Evolutionary conservation across 2,113 vertebrate genomes (phyloP).

Genomic region (Zosterops pallidus): DNA sequence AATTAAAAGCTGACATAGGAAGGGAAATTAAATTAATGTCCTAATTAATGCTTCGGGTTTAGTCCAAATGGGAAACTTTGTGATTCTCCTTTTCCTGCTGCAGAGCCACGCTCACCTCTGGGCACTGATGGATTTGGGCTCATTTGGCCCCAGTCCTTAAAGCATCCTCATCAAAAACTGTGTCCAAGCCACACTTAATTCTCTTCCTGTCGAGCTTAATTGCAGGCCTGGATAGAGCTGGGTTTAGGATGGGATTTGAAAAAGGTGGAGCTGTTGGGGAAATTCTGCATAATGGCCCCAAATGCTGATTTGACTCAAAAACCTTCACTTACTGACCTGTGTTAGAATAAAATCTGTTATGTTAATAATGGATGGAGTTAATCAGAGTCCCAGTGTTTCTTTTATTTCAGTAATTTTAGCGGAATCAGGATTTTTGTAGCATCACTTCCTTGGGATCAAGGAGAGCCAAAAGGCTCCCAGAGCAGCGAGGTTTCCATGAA

Average conservation of each 20-base stretch:
- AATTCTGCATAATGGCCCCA: not conserved
- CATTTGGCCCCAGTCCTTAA: slow-evolving; percentile 48
- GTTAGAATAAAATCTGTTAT: too few species aligned
- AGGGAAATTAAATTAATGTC: slow-evolving; percentile 32
- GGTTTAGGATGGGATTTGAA: not conserved
- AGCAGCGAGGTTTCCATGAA: not conserved
- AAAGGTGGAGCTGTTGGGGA: not conserved
- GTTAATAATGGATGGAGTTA: not conserved
- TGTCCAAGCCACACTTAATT: not conserved
- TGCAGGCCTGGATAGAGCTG: not conserved
- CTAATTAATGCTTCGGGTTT: slow-evolving; percentile 20
- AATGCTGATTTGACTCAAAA: not conserved
- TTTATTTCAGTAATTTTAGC: not conserved
- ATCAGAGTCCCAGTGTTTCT: fast-evolving
- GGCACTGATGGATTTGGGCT: not conserved
- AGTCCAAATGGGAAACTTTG: not conserved
- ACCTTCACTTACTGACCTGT: not conserved
- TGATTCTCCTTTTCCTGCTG: not conserved
- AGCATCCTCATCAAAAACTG: slow-evolving; percentile 13
- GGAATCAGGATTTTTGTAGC: not conserved
- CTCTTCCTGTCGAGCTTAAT: not conserved
- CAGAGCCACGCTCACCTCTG: not conserved
- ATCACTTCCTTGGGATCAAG: not conserved
- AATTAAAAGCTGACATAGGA: slow-evolving; percentile 44
- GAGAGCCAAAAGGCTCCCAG: not conserved